These are phyloP conservation scores for Glomeris maerens DNA, from an alignment of 1,140 invertebrate species.

Conservation along the genomic window DNA sequence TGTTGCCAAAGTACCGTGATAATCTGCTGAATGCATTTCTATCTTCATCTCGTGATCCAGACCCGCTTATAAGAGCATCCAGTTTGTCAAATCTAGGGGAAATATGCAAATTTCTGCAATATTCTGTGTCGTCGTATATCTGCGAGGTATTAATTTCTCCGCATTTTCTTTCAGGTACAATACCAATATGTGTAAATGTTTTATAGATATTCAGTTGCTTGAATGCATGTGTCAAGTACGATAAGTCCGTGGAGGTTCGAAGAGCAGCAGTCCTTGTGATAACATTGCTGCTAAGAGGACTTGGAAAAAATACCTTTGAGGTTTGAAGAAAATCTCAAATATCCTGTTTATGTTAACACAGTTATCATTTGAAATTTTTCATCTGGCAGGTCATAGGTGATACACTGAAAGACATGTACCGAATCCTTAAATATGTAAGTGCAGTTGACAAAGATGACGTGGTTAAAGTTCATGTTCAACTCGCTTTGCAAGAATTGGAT, in stretches of 20 bases:
- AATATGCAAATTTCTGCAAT: conserved; percentile 58
- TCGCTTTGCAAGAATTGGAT: conserved; percentile 61
- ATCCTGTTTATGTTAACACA: background rate
- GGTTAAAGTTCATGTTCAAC: conserved; percentile 51
- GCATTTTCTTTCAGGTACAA: background rate
- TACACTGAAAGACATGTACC: conserved; percentile 50
- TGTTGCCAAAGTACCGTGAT: conserved; percentile 52
- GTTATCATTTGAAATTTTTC: conserved; percentile 5
- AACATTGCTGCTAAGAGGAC: conserved; percentile 51
- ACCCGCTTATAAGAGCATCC: conserved; percentile 60
- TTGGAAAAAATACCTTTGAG: conserved; percentile 48
- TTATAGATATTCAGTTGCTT: conserved; percentile 54
- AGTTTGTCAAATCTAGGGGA: conserved; percentile 72
- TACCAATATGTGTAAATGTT: conserved; percentile 12
- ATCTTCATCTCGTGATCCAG: conserved; percentile 47
- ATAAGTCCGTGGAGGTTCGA: conserved; percentile 51
- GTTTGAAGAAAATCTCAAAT: conserved; percentile 20
- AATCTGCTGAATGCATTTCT: conserved; percentile 57
- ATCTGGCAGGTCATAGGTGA: conserved; percentile 41
- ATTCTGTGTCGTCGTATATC: conserved; percentile 50
- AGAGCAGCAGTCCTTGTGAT: conserved; percentile 62
- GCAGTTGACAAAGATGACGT: conserved; percentile 48
- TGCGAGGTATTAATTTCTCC: conserved; percentile 44
- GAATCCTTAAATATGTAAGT: conserved; percentile 47
- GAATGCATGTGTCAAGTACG: conserved; percentile 46